These are phyloP conservation scores for Chloebia gouldiae DNA, from an alignment of 2,113 vertebrate species.

Conservation along the genomic window DNA sequence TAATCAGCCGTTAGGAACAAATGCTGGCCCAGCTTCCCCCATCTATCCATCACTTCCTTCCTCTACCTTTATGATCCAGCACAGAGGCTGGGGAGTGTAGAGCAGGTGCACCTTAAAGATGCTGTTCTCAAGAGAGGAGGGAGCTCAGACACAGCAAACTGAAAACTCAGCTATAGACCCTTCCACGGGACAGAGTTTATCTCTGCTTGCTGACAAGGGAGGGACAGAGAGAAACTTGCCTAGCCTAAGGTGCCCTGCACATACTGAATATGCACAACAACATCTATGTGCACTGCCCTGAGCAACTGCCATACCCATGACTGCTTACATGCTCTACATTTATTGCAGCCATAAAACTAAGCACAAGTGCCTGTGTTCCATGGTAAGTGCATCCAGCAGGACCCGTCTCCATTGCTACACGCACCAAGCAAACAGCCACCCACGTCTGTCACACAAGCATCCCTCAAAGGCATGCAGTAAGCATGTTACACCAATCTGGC, in stretches of 20 bases:
- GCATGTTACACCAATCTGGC: background rate
- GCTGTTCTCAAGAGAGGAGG: background rate
- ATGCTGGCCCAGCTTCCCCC: background rate
- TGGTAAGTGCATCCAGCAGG: fast-evolving
- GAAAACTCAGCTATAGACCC: background rate
- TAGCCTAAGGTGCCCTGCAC: background rate
- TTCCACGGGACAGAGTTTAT: background rate
- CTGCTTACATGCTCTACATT: background rate
- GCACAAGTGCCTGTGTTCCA: background rate
- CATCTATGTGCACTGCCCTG: fast-evolving
- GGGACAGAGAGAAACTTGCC: background rate
- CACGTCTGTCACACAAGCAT: background rate
- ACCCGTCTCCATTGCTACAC: fast-evolving
- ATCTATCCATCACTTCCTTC: background rate
- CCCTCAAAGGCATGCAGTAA: background rate
- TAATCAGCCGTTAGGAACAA: background rate
- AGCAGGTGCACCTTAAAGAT: background rate
- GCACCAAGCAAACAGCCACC: background rate
- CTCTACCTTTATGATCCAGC: background rate
- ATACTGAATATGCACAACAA: fast-evolving
- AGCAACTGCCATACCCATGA: background rate
- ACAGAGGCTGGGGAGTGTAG: no score
- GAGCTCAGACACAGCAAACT: background rate
- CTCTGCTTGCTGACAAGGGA: background rate
- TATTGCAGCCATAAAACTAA: background rate